phyloP scores from a whole-genome alignment of 2,888 invertebrate species.

The Apocheima hispidaria region DNA sequence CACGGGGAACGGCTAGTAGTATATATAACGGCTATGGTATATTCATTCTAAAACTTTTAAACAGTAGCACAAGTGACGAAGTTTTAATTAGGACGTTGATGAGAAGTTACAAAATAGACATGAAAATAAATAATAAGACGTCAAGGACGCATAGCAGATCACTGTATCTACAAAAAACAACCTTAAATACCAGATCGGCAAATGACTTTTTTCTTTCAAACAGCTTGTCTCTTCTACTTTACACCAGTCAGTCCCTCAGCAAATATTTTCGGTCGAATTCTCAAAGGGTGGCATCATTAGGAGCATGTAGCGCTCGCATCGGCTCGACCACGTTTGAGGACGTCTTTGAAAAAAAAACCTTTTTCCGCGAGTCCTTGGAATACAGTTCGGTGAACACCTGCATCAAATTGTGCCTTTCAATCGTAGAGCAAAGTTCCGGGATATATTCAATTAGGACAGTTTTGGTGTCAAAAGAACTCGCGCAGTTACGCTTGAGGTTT shows the following conservation, averaged over 20 bases:
- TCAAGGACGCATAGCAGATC: too few species aligned
- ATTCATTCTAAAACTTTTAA: too few species aligned
- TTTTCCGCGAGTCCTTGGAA: constrained; percentile 36
- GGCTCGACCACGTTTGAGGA: constrained; percentile 41
- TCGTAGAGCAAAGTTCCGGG: constrained; percentile 18
- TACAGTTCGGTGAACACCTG: constrained; percentile 26
- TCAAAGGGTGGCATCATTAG: constrained; percentile 75
- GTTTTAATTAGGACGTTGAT: too few species aligned
- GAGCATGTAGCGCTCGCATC: constrained; percentile 41
- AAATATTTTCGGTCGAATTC: constrained; percentile 66
- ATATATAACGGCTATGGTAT: too few species aligned
- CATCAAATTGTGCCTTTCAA: constrained; percentile 26
- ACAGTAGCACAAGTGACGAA: too few species aligned
- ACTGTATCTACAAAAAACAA: too few species aligned
- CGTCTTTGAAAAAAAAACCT: constrained; percentile 46
- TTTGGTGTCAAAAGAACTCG: constrained; percentile 13
- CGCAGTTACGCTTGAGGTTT: constrained; percentile 12
- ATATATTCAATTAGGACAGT: constrained; percentile 28
- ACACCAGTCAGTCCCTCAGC: constrained; percentile 42
- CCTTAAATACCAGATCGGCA: too few species aligned
- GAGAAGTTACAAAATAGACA: too few species aligned
- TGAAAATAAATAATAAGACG: too few species aligned
- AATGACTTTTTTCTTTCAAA: background rate
- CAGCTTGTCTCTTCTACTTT: constrained; percentile 12
- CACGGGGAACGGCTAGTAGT: too few species aligned